These are phyloP conservation scores for Wasmannia auropunctata DNA, from an alignment of 1,140 invertebrate species.

Conservation along the genomic window DNA sequence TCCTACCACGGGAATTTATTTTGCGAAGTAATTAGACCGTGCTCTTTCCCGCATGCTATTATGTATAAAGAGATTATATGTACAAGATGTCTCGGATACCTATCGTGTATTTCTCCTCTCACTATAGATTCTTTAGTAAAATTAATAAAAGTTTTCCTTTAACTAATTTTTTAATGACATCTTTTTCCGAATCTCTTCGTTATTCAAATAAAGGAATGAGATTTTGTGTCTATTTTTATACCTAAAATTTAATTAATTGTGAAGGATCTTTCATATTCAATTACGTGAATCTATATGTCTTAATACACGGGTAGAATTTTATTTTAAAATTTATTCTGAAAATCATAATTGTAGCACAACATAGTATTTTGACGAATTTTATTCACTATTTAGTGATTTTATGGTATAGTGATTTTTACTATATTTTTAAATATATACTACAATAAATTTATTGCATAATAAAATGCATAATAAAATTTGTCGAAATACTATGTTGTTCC, in stretches of 20 bases:
- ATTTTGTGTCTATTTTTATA: constrained; percentile 1
- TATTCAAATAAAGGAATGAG: neutral
- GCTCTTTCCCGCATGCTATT: constrained; percentile 14
- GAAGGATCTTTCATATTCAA: neutral
- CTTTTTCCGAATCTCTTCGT: neutral
- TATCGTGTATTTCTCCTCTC: neutral
- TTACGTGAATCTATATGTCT: constrained; percentile 6
- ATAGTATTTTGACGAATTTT: no score
- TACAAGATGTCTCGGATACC: neutral
- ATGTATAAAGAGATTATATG: constrained; percentile 34
- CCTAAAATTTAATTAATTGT: neutral
- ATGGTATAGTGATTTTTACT: no score
- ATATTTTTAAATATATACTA: no score
- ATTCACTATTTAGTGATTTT: no score
- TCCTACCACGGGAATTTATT: constrained; percentile 61
- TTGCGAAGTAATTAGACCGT: constrained; percentile 71
- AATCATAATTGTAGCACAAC: no score
- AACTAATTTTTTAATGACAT: neutral
- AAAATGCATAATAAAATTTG: no score
- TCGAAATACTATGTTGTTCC: no score
- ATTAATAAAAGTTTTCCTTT: neutral
- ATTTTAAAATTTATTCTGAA: no score
- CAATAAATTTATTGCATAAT: no score
- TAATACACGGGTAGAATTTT: no score
- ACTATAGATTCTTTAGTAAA: neutral